A percentile compares a stretch with the other conserved stretches of the same genome.
These are phyloP conservation scores for Rhadina sibilatrix DNA, from an alignment of 2,113 vertebrate species.

Conservation along the genomic window DNA sequence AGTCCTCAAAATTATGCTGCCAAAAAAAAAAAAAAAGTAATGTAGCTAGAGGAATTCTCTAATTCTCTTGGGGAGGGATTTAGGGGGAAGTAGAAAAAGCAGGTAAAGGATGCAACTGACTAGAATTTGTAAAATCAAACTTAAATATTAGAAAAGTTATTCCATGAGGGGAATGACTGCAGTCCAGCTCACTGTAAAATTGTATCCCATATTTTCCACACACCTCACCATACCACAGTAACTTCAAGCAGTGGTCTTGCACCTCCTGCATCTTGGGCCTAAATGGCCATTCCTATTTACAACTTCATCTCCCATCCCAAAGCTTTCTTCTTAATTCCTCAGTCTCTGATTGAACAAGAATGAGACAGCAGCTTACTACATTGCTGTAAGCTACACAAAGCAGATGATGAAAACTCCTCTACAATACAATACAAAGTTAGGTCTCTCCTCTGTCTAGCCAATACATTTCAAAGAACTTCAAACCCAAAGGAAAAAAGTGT, in stretches of 20 bases:
- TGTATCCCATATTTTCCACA: not conserved
- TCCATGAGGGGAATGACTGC: not conserved
- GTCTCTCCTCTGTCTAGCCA: not conserved
- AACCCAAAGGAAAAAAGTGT: not conserved
- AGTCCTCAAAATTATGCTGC: not conserved
- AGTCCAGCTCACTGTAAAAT: not conserved
- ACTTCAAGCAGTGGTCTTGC: fast-evolving
- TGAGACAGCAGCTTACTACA: not conserved
- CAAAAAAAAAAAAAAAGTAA: not conserved
- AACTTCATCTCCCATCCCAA: not conserved
- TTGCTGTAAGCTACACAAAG: not conserved
- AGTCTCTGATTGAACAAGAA: not conserved
- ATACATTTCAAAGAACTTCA: not conserved
- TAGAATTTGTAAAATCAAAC: not conserved
- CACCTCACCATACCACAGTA: not conserved
- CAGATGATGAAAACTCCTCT: not conserved
- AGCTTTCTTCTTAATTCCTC: not conserved
- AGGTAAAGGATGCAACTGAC: not conserved
- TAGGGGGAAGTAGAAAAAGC: not conserved
- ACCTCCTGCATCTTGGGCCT: not conserved
- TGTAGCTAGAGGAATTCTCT: not conserved
- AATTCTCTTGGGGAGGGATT: not conserved
- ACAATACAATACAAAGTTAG: not conserved
- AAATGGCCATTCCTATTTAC: not conserved
- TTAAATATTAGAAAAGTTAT: not conserved